phyloP scores from a whole-genome alignment of 2,888 invertebrate genomes.

The Xanthostigma xanthostigma region DNA sequence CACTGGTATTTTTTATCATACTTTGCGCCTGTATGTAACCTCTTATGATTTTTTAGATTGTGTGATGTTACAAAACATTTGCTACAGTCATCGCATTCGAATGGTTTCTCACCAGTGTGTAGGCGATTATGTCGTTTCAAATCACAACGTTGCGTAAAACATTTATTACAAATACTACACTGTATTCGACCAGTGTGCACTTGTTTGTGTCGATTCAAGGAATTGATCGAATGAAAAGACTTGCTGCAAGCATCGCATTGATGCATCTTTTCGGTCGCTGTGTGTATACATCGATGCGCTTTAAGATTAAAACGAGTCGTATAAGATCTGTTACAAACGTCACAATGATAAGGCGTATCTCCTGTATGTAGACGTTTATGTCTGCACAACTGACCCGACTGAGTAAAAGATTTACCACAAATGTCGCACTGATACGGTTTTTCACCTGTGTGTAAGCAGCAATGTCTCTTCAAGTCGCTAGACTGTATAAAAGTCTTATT shows the following conservation, averaged over 20 bases:
- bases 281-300: too few species aligned
- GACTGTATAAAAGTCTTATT: too few species aligned
- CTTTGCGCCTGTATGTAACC: constrained; percentile 9
- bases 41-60: constrained; percentile 16
- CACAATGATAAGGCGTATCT: too few species aligned
- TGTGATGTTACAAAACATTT: constrained; percentile 16
- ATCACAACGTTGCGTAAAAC: constrained; percentile 16
- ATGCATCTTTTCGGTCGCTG: constrained; percentile 13
- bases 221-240: constrained; percentile 13
- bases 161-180: constrained; percentile 16
- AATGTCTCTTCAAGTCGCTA: too few species aligned
- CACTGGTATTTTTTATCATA: too few species aligned
- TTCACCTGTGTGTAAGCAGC: too few species aligned
- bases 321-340: too few species aligned
- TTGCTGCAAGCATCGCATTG: constrained; percentile 17
- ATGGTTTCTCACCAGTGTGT: constrained; percentile 17
- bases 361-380: too few species aligned
- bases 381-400: too few species aligned
- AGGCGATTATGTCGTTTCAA: constrained; percentile 17
- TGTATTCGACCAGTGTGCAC: constrained; percentile 22
- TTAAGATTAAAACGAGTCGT: too few species aligned
- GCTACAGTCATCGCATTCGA: constrained; percentile 15
- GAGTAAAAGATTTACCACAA: too few species aligned
- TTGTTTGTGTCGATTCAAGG: constrained; percentile 21
- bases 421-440: too few species aligned